Percentiles rank a stretch among this genome's conserved stretches.
Evolutionary conservation across 1,140 invertebrate genomes (phyloP).

Genomic region (Eriocheir sinensis): DNA sequence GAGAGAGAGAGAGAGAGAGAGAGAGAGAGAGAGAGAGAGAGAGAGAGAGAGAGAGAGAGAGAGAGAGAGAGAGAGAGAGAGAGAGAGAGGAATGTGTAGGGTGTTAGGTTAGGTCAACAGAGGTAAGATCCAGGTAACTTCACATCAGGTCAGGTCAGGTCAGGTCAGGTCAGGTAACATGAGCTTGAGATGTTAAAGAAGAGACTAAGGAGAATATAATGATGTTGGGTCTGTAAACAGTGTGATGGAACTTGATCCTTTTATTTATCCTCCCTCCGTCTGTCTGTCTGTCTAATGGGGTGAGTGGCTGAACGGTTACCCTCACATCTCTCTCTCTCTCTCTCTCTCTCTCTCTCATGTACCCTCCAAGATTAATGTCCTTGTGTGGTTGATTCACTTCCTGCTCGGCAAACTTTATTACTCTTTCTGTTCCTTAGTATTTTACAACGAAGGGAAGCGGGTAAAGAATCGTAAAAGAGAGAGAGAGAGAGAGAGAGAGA

Average conservation of each 20-base stretch:
- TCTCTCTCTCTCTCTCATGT: conserved; percentile 23
- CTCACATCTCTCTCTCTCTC: conserved; percentile 20
- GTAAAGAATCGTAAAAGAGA: too few relatives aligned
- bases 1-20: too few relatives aligned
- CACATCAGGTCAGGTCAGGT: neutral
- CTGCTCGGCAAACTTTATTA: too few relatives aligned
- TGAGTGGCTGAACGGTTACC: too few relatives aligned
- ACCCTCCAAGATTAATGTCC: conserved; percentile 13
- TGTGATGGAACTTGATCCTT: conserved; percentile 4
- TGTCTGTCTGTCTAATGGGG: neutral
- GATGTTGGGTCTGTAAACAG: neutral
- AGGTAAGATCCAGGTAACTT: neutral
- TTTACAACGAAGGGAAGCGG: neutral
- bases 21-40: neutral
- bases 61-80: neutral
- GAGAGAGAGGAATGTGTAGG: neutral
- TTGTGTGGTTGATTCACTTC: neutral
- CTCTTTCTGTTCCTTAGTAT: too few relatives aligned
- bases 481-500: neutral
- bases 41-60: neutral
- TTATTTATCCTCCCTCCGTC: conserved; percentile 7
- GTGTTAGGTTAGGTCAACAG: neutral
- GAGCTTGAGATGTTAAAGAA: neutral
- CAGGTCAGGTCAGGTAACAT: neutral
- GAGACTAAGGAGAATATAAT: neutral